These are phyloP conservation scores for Eilema sororculum DNA, from an alignment of 2,888 invertebrate species.

Conservation along the genomic window DNA sequence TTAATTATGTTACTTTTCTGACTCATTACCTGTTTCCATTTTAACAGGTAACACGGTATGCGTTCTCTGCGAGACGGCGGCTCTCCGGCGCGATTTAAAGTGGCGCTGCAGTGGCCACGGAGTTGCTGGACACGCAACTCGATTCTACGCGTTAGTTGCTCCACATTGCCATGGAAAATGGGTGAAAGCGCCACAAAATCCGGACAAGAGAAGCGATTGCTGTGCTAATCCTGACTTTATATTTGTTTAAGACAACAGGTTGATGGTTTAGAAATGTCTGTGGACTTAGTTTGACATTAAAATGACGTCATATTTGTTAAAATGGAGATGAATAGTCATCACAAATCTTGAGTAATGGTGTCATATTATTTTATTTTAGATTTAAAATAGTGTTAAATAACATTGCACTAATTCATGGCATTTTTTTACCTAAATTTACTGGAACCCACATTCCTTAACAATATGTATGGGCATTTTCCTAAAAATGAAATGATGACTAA, in stretches of 20 bases:
- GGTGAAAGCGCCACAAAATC: conserved; percentile 86
- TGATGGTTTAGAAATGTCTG: conserved; percentile 5
- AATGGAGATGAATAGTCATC: background rate
- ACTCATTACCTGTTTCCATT: conserved; percentile 5
- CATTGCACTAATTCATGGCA: background rate
- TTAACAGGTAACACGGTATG: conserved; percentile 91
- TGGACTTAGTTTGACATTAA: background rate
- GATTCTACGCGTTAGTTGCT: conserved; percentile 94
- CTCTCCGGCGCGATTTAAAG: conserved; percentile 91
- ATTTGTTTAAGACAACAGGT: conserved; percentile 69
- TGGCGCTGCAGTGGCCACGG: conserved; percentile 96
- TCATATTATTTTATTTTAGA: background rate
- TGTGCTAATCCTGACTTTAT: conserved; percentile 81
- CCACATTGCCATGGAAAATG: conserved; percentile 96
- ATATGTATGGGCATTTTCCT: no score
- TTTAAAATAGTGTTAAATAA: background rate
- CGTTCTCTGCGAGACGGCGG: conserved; percentile 94
- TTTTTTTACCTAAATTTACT: background rate
- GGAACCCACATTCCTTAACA: background rate
- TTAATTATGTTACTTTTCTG: conserved; percentile 6
- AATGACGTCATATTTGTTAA: background rate
- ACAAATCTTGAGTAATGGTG: background rate
- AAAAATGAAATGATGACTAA: background rate
- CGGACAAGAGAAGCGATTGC: conserved; percentile 71
- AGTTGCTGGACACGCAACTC: conserved; percentile 90